These are phyloP conservation scores for Teleiodes luculella DNA, from an alignment of 2,888 invertebrate species.

Conservation along the genomic window DNA sequence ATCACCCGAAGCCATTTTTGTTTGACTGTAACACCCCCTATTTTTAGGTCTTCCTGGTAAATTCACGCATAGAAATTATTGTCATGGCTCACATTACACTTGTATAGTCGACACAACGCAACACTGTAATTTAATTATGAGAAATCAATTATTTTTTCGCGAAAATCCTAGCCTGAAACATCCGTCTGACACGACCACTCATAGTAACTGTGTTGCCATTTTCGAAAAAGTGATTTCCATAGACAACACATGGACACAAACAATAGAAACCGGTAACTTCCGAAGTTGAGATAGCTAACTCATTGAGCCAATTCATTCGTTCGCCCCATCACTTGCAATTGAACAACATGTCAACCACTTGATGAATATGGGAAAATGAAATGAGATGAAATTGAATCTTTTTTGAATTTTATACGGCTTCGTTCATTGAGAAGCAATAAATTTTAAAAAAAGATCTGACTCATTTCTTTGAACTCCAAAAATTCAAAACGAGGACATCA, in stretches of 20 bases:
- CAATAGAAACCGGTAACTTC: slow-evolving; percentile 1
- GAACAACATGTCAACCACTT: too few species aligned
- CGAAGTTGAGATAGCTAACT: neutral
- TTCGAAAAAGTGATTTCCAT: slow-evolving; percentile 26
- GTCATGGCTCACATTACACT: slow-evolving; percentile 71
- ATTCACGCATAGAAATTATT: slow-evolving; percentile 59
- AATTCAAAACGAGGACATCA: slow-evolving; percentile 23
- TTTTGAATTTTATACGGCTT: too few species aligned
- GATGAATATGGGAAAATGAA: too few species aligned
- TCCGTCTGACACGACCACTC: slow-evolving; percentile 72
- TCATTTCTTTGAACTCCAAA: neutral
- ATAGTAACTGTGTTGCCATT: slow-evolving; percentile 59
- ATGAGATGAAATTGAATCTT: too few species aligned
- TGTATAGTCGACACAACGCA: slow-evolving; percentile 64
- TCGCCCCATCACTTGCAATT: too few species aligned
- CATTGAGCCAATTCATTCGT: neutral
- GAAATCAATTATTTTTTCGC: slow-evolving; percentile 74
- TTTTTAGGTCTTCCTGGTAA: slow-evolving; percentile 58
- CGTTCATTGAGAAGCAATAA: too few species aligned
- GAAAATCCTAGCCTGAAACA: slow-evolving; percentile 69
- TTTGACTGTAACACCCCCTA: slow-evolving; percentile 70
- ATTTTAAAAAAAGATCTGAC: neutral
- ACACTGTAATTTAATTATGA: slow-evolving; percentile 75
- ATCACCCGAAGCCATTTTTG: slow-evolving; percentile 90
- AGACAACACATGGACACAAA: too few species aligned